Evolutionary conservation across 1,140 invertebrate genomes (phyloP), one percentile per base, ranked within the genome.

Genomic region (Saccostrea cuccullata): DNA sequence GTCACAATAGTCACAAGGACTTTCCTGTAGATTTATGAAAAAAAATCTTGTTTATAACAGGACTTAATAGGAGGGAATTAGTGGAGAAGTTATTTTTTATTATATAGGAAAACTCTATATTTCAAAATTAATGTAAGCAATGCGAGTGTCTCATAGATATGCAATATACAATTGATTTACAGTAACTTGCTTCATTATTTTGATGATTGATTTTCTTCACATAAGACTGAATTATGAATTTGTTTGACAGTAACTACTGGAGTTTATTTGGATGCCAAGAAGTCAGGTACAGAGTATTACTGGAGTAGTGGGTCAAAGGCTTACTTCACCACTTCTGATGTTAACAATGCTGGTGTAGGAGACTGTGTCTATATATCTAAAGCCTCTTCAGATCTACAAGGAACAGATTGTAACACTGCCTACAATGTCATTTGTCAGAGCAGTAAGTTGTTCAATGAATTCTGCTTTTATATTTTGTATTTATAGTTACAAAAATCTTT

Each of bases 241-340:
- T 77, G 11, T 36, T 0, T 77, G 13, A 12, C 13, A 77, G 70
- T 77, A 30, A 77, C 23, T 77, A 77, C 23, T 30, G 70, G 40
- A 55, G 85, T 88, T 56, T 88, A 60, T 55, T 47, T 89, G 60
- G 89, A 85, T 58, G 89, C 86, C 17, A 64, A 73, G 15, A 89
- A 89, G 82, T 70, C 82, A 82, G 89, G 89, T 11, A 86, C 47
- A 30, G 70, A 73, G 1, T 89, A 89, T 60, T 64, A 67, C 36
- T 89, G 89, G 89, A 56, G 73, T 15, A 82, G 83, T 67, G 87
- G 87, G 9, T 82, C 55, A 64, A 77, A 89, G 67, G 86, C 89
- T 13, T 89, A 89, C 60, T 89, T 89, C 64, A 67, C 67, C 5
- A 77, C 55, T 1, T 17, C 55, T 8, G 86, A 87, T 56, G 73